Evolutionary conservation across 2,797 vertebrate species (phyloP), one percentile per base, ranked within the genome.

Genomic region (Bucorvus abyssinicus): DNA sequence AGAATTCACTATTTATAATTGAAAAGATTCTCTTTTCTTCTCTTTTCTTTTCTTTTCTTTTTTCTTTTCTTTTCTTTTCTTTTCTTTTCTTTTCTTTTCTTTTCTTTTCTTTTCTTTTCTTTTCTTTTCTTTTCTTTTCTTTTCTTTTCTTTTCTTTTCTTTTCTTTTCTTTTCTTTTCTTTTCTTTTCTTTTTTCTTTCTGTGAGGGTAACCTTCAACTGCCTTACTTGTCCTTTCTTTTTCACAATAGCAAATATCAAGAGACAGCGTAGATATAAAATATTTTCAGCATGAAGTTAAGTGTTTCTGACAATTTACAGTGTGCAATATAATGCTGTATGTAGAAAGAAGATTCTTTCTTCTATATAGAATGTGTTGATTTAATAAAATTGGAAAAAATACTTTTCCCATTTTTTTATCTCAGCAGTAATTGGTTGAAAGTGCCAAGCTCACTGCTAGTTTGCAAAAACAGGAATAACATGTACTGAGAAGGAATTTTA

Each of bases 1-100:
- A 96, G 94, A 97, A 97, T 97, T 96, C 89, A 74, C 91, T 96
- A 69, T 96, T 95, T 97, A 82, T 97, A 97, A 98, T 96, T 97
- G 96, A 97, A 98, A 97, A 96, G 81, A 91, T 81, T 90, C n/a
- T 53, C 29, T 29, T 56, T 38, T 61, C 16, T 40, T 15, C 30
- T 34, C 22, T 22, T 47, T 40, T 21, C 15, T 17, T 47, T 47
- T 47, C 15, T 17, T 47, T 47, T 47, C 15, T 17, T 47, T 47
- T 47, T 21, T 17, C 15, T 47, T 47, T 21, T 17, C 15, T 47
- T 47, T 21, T 17, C 15, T 47, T 47, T 21, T 17, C 15, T 47
- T 47, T 21, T 17, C 15, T 47, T 47, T 21, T 17, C 15, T 47
- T 47, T 21, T 17, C 15, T 47, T 56, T 14, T 64, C 5, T 67